Percentiles rank a stretch among this genome's conserved stretches.
phyloP scores from a whole-genome alignment of 2,888 invertebrate species.

The Metellina segmentata region DNA sequence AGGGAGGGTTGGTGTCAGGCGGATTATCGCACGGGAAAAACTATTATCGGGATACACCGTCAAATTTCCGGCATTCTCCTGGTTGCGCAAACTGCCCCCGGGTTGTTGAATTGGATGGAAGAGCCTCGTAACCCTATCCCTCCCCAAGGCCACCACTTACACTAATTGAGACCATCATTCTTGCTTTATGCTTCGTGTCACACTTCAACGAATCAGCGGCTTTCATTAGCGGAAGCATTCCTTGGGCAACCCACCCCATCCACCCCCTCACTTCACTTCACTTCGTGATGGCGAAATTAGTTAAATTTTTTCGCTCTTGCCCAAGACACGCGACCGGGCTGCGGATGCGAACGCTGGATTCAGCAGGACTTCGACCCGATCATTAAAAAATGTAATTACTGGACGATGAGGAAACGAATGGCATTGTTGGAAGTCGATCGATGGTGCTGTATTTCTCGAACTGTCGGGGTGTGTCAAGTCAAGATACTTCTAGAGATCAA shows the following conservation, averaged over 20 bases:
- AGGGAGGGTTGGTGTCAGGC: too few relatives aligned
- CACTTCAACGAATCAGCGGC: conserved; percentile 62
- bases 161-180: conserved; percentile 66
- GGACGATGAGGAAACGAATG: background rate
- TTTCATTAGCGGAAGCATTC: conserved; percentile 53
- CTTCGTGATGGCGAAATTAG: conserved; percentile 56
- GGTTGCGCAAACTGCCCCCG: too few relatives aligned
- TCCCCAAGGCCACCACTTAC: conserved; percentile 64
- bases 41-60: too few relatives aligned
- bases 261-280: background rate
- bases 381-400: background rate
- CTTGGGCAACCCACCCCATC: conserved; percentile 9
- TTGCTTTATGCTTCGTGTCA: conserved; percentile 54
- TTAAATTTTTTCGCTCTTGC: background rate
- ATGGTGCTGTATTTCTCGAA: too few relatives aligned
- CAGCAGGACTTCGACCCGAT: background rate
- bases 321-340: too few relatives aligned
- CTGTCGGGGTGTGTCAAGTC: too few relatives aligned
- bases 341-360: background rate
- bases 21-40: too few relatives aligned
- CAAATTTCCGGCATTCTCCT: too few relatives aligned
- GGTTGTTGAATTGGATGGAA: background rate
- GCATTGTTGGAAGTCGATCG: too few relatives aligned
- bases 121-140: conserved; percentile 16
- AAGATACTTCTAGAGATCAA: too few relatives aligned